Conservation (phyloP, 2,113 vertebrate species). For the Nesogale talazaci region DNA sequence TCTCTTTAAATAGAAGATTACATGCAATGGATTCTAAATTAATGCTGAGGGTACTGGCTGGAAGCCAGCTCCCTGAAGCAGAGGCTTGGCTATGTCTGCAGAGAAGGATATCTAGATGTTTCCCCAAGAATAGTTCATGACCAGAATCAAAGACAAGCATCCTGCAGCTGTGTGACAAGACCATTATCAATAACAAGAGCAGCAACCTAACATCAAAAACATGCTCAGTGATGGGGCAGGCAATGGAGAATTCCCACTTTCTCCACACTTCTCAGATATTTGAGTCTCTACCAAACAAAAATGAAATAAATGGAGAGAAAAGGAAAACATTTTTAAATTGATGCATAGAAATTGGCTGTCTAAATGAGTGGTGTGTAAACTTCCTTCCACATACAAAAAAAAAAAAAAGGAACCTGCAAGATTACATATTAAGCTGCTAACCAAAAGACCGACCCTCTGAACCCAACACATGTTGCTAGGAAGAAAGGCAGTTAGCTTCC, state of each 20-base stretch:
- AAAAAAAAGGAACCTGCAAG: background rate
- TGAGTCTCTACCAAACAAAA: slow-evolving; percentile 43
- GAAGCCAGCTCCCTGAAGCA: background rate
- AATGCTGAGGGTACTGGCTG: background rate
- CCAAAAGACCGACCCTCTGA: too few species aligned
- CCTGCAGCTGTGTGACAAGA: slow-evolving; percentile 31
- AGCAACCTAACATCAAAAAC: slow-evolving; percentile 36
- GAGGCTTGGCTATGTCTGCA: background rate
- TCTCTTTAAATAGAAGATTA: background rate
- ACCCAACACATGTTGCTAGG: too few species aligned
- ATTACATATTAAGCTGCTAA: too few species aligned
- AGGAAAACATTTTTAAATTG: background rate
- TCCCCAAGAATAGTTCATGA: slow-evolving; percentile 32
- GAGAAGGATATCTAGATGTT: background rate
- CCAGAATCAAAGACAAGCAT: slow-evolving; percentile 35
- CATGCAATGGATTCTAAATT: background rate
- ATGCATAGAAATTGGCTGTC: background rate
- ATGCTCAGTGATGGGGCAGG: background rate
- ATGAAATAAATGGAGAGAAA: background rate
- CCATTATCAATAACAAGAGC: slow-evolving; percentile 31
- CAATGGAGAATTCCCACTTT: slow-evolving; percentile 10
- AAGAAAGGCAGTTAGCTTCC: too few species aligned
- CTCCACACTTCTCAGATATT: background rate
- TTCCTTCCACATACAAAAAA: background rate
- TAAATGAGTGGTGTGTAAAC: slow-evolving; percentile 22